A percentile compares a stretch with the other conserved stretches of the same genome.
phyloP scores from a whole-genome alignment of 2,113 vertebrate species.

The Brachyhypopomus occidentalis region DNA sequence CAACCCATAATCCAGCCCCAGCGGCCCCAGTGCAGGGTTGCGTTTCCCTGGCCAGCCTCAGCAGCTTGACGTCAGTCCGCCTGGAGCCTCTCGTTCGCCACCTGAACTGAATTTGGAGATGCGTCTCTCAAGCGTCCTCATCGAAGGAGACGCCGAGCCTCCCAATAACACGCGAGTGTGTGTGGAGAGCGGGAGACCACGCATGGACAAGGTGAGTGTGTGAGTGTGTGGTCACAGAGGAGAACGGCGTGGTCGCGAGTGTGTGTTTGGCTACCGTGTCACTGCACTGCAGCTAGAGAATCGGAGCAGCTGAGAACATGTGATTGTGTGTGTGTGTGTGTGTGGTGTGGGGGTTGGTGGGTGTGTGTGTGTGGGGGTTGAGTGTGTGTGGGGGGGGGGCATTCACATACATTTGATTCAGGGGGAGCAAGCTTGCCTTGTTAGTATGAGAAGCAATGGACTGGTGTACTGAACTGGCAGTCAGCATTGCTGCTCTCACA shows the following conservation, averaged over 20 bases:
- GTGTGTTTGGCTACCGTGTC: not conserved
- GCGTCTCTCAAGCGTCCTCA: slow-evolving; percentile 63
- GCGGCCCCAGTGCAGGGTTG: slow-evolving; percentile 71
- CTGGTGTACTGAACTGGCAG: not conserved
- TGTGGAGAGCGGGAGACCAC: slow-evolving; percentile 16
- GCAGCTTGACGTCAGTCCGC: slow-evolving; percentile 71
- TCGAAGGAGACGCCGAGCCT: not conserved
- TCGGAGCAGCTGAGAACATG: slow-evolving; percentile 3
- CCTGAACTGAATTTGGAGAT: slow-evolving; percentile 70
- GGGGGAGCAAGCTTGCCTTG: slow-evolving; percentile 5
- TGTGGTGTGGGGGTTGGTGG: slow-evolving; percentile 6
- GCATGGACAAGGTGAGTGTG: slow-evolving; percentile 51
- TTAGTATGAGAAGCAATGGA: slow-evolving; percentile 1
- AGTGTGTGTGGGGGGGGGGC: slow-evolving; percentile 12
- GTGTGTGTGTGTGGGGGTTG: slow-evolving; percentile 10
- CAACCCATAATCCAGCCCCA: slow-evolving; percentile 80
- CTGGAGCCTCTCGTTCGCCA: slow-evolving; percentile 69
- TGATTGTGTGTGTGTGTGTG: not conserved
- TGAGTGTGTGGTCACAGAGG: not conserved
- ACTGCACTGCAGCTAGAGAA: slow-evolving; percentile 9
- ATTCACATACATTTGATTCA: slow-evolving; percentile 18
- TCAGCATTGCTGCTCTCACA: not conserved
- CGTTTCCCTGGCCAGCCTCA: slow-evolving; percentile 65
- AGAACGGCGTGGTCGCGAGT: not conserved
- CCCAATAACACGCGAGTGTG: not conserved